A percentile compares a stretch with the other conserved stretches of the same genome.
These are phyloP conservation scores for Erpornis zantholeuca DNA, from an alignment of 2,113 vertebrate species.

Conservation along the genomic window DNA sequence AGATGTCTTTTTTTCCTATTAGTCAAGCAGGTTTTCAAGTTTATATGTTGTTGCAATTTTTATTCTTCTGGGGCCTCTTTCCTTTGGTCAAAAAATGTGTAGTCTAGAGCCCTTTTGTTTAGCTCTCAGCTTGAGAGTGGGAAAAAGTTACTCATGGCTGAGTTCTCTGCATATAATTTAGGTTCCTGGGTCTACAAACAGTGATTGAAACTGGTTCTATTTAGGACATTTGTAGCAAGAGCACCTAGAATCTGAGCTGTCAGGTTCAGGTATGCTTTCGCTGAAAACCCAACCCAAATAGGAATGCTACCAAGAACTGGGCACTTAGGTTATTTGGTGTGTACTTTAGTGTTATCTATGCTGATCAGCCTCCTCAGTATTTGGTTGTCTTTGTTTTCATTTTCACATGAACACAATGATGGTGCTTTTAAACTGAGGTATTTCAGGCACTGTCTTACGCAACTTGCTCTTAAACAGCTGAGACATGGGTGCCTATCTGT, in stretches of 20 bases:
- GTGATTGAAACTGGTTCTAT: background rate
- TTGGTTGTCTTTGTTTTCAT: conserved; percentile 60
- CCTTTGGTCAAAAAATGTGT: conserved; percentile 50
- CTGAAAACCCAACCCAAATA: background rate
- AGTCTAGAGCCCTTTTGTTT: conserved; percentile 50
- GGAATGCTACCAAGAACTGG: background rate
- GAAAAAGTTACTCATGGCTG: conserved; percentile 39
- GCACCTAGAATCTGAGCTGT: background rate
- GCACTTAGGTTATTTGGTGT: background rate
- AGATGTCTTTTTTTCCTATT: background rate
- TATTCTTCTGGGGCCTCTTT: background rate
- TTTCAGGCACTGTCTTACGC: conserved; percentile 63
- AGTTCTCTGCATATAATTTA: background rate
- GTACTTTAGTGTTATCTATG: conserved; percentile 34
- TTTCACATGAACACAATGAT: conserved; percentile 62
- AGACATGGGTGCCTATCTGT: conserved; percentile 66
- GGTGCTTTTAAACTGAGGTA: conserved; percentile 52
- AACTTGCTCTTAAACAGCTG: conserved; percentile 56
- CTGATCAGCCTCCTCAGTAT: conserved; percentile 30
- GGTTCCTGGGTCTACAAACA: background rate
- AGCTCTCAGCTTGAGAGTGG: conserved; percentile 10
- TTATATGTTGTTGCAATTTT: background rate
- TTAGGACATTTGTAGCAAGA: background rate
- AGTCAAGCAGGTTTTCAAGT: conserved; percentile 39
- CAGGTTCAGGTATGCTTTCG: background rate